Percentiles rank a stretch among this genome's conserved stretches.
phyloP scores from a whole-genome alignment of 2,113 vertebrate genomes.

The Sisor rabdophorus region DNA sequence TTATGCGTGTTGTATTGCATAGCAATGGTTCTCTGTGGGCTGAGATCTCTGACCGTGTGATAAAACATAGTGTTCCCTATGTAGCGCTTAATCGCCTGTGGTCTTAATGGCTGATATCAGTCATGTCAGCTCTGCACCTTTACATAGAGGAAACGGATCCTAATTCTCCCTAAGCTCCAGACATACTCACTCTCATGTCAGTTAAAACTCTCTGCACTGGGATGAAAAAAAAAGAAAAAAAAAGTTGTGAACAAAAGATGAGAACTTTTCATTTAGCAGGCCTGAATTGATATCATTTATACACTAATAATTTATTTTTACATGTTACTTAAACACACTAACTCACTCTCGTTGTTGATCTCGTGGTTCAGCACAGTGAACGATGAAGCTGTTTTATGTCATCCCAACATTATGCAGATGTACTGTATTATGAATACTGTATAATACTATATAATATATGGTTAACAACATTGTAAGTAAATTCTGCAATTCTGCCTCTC shows the following conservation, averaged over 20 bases:
- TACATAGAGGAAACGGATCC: slow-evolving; percentile 69
- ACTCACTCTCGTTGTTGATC: slow-evolving; percentile 58
- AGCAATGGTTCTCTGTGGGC: slow-evolving; percentile 33
- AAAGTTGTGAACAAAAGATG: slow-evolving; percentile 38
- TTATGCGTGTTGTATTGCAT: slow-evolving; percentile 28
- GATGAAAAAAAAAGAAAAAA: slow-evolving; percentile 51
- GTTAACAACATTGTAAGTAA: no score
- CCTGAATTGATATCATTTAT: slow-evolving; percentile 68
- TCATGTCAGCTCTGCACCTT: slow-evolving; percentile 60
- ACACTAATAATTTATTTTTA: slow-evolving; percentile 68
- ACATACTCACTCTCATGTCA: slow-evolving; percentile 61
- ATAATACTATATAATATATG: no score
- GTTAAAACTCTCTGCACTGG: slow-evolving; percentile 60
- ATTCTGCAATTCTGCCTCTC: no score
- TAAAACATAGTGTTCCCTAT: slow-evolving; percentile 44
- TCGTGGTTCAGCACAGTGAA: slow-evolving; percentile 53
- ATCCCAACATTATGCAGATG: background rate
- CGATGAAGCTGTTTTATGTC: slow-evolving; percentile 38
- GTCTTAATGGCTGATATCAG: slow-evolving; percentile 66
- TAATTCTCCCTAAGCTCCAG: slow-evolving; percentile 60
- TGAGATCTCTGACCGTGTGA: slow-evolving; percentile 31
- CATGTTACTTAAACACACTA: slow-evolving; percentile 64
- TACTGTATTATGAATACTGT: no score
- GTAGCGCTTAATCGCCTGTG: slow-evolving; percentile 53
- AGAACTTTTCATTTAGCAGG: slow-evolving; percentile 50